Evolutionary conservation across 1,140 invertebrate species (phyloP).

Genomic region (Cryptotermes secundus): DNA sequence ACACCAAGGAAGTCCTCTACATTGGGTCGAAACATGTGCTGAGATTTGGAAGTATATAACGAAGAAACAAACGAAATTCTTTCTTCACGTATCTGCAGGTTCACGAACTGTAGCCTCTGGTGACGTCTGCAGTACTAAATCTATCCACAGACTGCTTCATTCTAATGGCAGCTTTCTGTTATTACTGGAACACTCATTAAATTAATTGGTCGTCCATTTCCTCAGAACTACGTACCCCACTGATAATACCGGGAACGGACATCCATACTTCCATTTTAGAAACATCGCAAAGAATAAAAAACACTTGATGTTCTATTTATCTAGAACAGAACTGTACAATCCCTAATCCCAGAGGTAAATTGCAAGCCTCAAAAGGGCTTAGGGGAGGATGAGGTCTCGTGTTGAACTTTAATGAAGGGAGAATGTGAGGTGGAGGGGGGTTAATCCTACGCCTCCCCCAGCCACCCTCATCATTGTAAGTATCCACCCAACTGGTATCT

Average conservation of each 20-base stretch:
- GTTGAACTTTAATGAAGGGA: constrained; percentile 15
- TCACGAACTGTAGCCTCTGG: too few relatives aligned
- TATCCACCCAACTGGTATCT: background rate
- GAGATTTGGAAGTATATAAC: too few relatives aligned
- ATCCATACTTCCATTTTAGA: background rate
- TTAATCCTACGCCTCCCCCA: background rate
- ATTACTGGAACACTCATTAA: background rate
- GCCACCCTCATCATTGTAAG: background rate
- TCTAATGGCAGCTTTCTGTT: background rate
- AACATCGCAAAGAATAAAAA: too few relatives aligned
- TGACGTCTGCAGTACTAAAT: background rate
- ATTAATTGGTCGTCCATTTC: background rate
- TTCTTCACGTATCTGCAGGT: too few relatives aligned
- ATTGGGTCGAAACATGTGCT: too few relatives aligned
- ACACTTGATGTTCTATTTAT: background rate
- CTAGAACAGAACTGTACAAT: constrained; percentile 12
- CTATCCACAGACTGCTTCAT: background rate
- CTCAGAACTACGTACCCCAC: background rate
- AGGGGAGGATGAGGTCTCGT: constrained; percentile 10
- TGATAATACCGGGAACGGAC: background rate
- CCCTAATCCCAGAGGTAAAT: constrained; percentile 18
- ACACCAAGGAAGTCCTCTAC: too few relatives aligned
- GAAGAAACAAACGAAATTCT: too few relatives aligned
- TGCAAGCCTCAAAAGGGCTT: constrained; percentile 11
- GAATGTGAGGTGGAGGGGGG: background rate